Evolutionary conservation across 2,113 vertebrate genomes (phyloP), one percentile per base, ranked within the genome.

Genomic region (Deroptyus accipitrinus): DNA sequence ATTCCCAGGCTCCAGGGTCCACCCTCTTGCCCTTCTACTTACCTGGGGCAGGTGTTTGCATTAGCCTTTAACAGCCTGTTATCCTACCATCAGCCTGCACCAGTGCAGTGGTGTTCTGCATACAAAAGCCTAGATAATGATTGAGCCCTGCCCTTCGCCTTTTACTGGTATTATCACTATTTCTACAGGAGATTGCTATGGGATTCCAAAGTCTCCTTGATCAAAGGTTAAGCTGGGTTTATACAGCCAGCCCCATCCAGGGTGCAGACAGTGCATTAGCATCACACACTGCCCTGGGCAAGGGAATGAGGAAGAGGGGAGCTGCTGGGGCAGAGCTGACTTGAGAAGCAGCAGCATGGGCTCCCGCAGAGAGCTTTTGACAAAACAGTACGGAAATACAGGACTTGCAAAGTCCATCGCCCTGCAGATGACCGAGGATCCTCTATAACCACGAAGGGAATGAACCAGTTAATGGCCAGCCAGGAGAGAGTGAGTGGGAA

Each of bases 151-250:
- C 69, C 82, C 81, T 90, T 87, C 69, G 93, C 90, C 87, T 94
- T 88, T 66, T 57, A 6, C 68, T 54, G 85, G 33, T 44, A 20
- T 42, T 93, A 86, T 57, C 78, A 3, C 83, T 22, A 4, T 31
- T 92, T 86, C 67, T 30, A 54, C 46, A 74, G 31, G 80, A 57
- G 49, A 52, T 12, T 35, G 68, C 76, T 19, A 0, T 1, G n/a
- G 48, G n/a, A 94, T 88, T 88, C 76, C 95, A 93, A 96, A 92
- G 94, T 85, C 75, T 94, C 80, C 80, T 2, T 9, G 91, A 44
- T 4, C 77, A 79, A 91, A 93, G 96, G 77, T 84, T 64, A n/a
- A 7, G 13, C 5, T 35, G 76, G 28, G 33, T 84, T 76, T 39
- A 37, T 12, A 12, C 18, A 23, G 57, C 11, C 59, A 64, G 72